phyloP scores from a whole-genome alignment of 1,140 invertebrate species.

The Pseudomyrmex dendroicus region DNA sequence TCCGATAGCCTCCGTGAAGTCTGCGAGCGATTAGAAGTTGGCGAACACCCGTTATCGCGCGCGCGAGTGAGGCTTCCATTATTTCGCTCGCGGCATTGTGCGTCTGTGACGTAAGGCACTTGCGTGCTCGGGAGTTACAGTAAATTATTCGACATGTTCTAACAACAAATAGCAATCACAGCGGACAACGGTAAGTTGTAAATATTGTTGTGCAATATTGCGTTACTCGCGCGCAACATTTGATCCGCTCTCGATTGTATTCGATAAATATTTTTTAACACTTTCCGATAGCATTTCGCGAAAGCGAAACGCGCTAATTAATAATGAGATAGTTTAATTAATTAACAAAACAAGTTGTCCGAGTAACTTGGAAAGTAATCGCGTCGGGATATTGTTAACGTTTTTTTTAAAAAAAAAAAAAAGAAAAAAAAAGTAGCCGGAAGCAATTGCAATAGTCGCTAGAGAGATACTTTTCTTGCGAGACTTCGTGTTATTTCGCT shows the following conservation, averaged over 20 bases:
- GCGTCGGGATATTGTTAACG: too few relatives aligned
- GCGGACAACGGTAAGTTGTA: not conserved
- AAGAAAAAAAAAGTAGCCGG: too few relatives aligned
- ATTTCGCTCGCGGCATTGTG: slow-evolving; percentile 41
- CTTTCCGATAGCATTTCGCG: not conserved
- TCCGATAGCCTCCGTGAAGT: slow-evolving; percentile 34
- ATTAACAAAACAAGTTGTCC: too few relatives aligned
- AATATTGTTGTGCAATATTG: not conserved
- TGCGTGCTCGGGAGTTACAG: not conserved
- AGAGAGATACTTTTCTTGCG: not conserved
- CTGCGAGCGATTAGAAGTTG: slow-evolving; percentile 52
- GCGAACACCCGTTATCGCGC: slow-evolving; percentile 4
- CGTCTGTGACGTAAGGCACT: slow-evolving; percentile 10
- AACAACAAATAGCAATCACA: not conserved
- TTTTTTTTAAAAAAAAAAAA: too few relatives aligned
- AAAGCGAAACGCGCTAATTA: too few relatives aligned
- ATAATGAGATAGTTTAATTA: too few relatives aligned
- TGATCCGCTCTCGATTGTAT: not conserved
- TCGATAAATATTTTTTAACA: not conserved
- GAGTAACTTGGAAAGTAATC: too few relatives aligned
- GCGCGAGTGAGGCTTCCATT: slow-evolving; percentile 17
- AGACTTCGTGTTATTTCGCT: not conserved
- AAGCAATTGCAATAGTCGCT: not conserved
- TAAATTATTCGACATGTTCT: slow-evolving; percentile 23
- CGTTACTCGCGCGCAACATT: not conserved